Percentiles rank a stretch among this genome's conserved stretches.
Conservation (phyloP, 1,140 invertebrate species). For the Tetragonula clypearis region DNA sequence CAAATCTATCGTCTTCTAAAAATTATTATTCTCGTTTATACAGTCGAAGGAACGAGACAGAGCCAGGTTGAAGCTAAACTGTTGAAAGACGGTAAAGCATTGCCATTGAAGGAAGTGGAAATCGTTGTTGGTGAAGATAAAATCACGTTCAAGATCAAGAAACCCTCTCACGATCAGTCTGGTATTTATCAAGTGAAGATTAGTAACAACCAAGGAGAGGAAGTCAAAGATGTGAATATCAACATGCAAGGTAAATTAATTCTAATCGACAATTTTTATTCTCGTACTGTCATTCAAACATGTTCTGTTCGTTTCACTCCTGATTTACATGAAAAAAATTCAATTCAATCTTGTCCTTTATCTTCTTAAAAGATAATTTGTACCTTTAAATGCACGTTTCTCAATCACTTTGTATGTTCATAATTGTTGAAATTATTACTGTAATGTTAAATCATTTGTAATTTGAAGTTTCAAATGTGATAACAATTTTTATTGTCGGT, state of each 20-base stretch:
- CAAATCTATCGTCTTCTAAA: background rate
- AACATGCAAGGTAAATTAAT: slow-evolving; percentile 88
- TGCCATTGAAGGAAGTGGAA: slow-evolving; percentile 94
- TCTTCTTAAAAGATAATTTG: too few relatives aligned
- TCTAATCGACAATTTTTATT: background rate
- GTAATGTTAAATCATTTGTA: too few relatives aligned
- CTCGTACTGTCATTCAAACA: background rate
- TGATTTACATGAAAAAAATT: background rate
- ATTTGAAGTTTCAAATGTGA: too few relatives aligned
- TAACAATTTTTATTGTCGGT: too few relatives aligned
- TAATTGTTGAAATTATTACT: too few relatives aligned
- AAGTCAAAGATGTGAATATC: slow-evolving; percentile 90
- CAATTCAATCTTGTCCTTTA: too few relatives aligned
- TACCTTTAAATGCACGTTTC: too few relatives aligned
- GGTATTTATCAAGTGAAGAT: slow-evolving; percentile 94
- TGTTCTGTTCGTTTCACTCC: background rate
- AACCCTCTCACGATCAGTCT: slow-evolving; percentile 90
- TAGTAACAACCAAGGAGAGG: slow-evolving; percentile 93
- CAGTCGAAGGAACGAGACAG: slow-evolving; percentile 93
- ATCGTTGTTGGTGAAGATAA: slow-evolving; percentile 94
- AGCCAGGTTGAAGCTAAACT: slow-evolving; percentile 94
- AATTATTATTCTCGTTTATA: background rate
- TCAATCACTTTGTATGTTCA: too few relatives aligned
- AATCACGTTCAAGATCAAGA: slow-evolving; percentile 94
- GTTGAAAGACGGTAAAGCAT: slow-evolving; percentile 92